Conservation (phyloP, 1,140 invertebrate genomes). For the Protaetia brevitarsis region DNA sequence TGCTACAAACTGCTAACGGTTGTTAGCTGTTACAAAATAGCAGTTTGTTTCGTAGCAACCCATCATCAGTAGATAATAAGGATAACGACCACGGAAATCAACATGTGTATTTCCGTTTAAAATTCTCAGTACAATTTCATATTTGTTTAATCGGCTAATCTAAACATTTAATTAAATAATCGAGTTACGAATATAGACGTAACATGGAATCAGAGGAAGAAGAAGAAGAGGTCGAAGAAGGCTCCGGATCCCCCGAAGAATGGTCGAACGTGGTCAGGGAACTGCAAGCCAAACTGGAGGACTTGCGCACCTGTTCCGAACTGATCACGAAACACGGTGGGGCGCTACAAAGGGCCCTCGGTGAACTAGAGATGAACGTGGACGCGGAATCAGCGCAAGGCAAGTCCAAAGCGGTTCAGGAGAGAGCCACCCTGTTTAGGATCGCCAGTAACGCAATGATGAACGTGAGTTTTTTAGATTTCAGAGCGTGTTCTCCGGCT, state of each 20-base stretch:
- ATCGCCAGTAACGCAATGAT: slow-evolving; percentile 96
- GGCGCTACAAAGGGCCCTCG: slow-evolving; percentile 77
- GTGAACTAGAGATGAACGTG: slow-evolving; percentile 71
- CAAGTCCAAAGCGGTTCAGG: slow-evolving; percentile 76
- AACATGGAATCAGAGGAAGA: slow-evolving; percentile 78
- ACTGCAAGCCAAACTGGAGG: slow-evolving; percentile 65
- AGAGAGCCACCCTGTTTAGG: slow-evolving; percentile 87
- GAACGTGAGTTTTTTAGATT: slow-evolving; percentile 67
- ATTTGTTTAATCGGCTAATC: no score
- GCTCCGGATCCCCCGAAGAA: slow-evolving; percentile 52
- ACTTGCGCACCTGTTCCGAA: slow-evolving; percentile 87
- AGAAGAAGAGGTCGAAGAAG: slow-evolving; percentile 60
- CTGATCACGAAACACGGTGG: slow-evolving; percentile 84
- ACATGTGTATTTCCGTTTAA: no score
- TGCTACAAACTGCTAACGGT: no score
- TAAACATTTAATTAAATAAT: no score
- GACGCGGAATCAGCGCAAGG: slow-evolving; percentile 57
- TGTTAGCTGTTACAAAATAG: no score
- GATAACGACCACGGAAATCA: no score
- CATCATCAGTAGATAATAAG: no score
- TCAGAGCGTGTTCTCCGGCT: neutral
- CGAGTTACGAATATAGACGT: slow-evolving; percentile 52
- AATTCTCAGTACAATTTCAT: no score
- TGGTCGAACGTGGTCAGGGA: slow-evolving; percentile 59
- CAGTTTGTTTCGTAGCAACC: no score